These are phyloP conservation scores for Melitaea athalia DNA, from an alignment of 2,888 invertebrate genomes.

Conservation along the genomic window DNA sequence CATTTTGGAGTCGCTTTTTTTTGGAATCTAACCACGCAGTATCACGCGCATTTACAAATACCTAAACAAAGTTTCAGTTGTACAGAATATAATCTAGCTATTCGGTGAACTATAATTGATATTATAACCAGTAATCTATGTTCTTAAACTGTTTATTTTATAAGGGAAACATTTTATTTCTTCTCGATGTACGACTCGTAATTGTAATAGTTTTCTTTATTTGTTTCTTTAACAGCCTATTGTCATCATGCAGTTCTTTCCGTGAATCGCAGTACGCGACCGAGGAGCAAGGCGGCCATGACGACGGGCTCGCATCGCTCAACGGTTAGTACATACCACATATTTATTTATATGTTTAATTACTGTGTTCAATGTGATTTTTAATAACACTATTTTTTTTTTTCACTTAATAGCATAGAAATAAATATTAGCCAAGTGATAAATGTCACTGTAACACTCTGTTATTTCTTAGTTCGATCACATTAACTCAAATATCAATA, in stretches of 20 bases:
- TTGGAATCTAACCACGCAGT: too few relatives aligned
- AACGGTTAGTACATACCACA: conserved; percentile 61
- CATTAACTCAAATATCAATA: neutral
- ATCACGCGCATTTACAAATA: too few relatives aligned
- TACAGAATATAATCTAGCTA: too few relatives aligned
- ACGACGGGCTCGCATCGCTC: conserved; percentile 79
- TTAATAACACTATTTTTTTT: neutral
- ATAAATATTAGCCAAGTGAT: neutral
- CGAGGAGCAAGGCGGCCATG: conserved; percentile 84
- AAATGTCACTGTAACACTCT: neutral
- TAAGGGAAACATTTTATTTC: neutral
- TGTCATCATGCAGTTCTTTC: conserved; percentile 93
- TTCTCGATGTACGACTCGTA: neutral
- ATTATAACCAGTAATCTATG: too few relatives aligned
- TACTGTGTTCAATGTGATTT: neutral
- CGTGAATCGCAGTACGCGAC: conserved; percentile 89
- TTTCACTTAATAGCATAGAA: neutral
- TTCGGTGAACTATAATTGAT: too few relatives aligned
- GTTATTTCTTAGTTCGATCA: conserved; percentile 2
- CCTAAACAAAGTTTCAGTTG: too few relatives aligned
- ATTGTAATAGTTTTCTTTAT: neutral
- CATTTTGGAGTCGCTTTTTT: too few relatives aligned
- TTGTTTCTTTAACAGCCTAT: conserved; percentile 79
- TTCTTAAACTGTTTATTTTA: too few relatives aligned
- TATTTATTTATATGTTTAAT: neutral